A percentile compares a stretch with the other conserved stretches of the same genome.
Evolutionary conservation across 1,140 invertebrate species (phyloP).

Genomic region (Ips nitidus): DNA sequence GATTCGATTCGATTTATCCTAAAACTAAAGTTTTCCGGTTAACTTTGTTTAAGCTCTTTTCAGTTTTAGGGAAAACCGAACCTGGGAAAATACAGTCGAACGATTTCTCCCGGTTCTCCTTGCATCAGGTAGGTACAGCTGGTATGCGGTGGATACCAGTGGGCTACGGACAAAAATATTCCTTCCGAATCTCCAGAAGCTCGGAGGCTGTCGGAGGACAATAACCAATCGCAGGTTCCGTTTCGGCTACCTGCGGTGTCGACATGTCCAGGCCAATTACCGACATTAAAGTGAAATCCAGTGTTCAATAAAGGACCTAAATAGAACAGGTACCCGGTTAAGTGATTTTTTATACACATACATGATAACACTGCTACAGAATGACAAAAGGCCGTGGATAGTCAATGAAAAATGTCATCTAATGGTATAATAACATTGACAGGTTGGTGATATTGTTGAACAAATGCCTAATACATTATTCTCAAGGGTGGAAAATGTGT

Average conservation of each 20-base stretch:
- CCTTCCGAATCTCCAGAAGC: constrained; percentile 76
- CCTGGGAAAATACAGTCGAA: constrained; percentile 84
- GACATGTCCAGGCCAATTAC: constrained; percentile 88
- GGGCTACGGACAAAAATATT: constrained; percentile 85
- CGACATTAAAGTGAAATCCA: constrained; percentile 91
- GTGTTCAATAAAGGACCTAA: constrained; percentile 82
- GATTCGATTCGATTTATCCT: constrained; percentile 86
- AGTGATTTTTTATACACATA: too few relatives aligned
- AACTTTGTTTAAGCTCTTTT: constrained; percentile 1
- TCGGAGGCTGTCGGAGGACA: constrained; percentile 77
- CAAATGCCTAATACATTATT: too few relatives aligned
- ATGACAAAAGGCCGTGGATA: too few relatives aligned
- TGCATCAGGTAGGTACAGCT: constrained; percentile 87
- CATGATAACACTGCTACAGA: too few relatives aligned
- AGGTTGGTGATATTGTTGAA: too few relatives aligned
- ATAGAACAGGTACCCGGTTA: constrained; percentile 8
- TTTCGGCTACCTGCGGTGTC: constrained; percentile 82
- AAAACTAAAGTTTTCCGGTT: constrained; percentile 60
- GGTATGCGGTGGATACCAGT: constrained; percentile 90
- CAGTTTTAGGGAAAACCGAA: constrained; percentile 42
- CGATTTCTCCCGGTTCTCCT: constrained; percentile 80
- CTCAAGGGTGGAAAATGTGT: too few relatives aligned
- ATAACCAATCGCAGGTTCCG: constrained; percentile 82
- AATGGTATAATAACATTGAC: too few relatives aligned
- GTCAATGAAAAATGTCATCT: too few relatives aligned